Evolutionary conservation across 2,888 invertebrate species (phyloP), one percentile per base, ranked within the genome.

Genomic region (Pasiphila rectangulata): DNA sequence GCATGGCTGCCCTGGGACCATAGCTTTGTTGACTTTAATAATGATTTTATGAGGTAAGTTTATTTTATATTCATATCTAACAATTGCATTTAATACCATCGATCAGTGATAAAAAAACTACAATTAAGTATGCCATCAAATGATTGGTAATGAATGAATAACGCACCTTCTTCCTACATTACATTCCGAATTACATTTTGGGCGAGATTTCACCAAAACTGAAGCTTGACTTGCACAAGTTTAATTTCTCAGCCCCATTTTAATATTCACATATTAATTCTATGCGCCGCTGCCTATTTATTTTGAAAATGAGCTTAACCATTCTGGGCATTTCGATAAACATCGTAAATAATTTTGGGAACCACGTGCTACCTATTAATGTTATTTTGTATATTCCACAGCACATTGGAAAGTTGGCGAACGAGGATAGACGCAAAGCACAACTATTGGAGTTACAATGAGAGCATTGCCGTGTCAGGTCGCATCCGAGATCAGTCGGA

Each of bases 381-480:
- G n/a, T n/a, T n/a, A n/a, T 24, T 19, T 34, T 19, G 32, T n/a
- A 4, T 23, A 30, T 13, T 49, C 34, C 54, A 35, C 74, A 95
- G 94, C 67, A 92, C 95, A 36, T 80, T 94, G 54, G 95, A 95
- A 74, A 88, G 94, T n/a, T 95, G 95, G 95, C 93, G 95, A 60
- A 95, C 95, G 0, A 93, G 93, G 64, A 94, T 98, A 32, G 96
- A 98, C 71, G 98, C 98, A 0, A 92, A 94, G 20, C 93, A 95
- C 72, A 98, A 98, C 73, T 98, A 94, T 86, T 98, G 98, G 98
- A 96, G 98, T 48, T 96, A 96, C 78, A 97, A 97, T 69, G 95
- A 95, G 58, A 94, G 94, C 0, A 83, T 94, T 35, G 97, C 98
- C 0, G 98, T 98, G 0, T 92, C 94, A 23, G 97, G 97, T 1